Base-by-base conservation (phyloP, 2,797 vertebrate genomes). In the Trachops cirrhosus region DNA sequence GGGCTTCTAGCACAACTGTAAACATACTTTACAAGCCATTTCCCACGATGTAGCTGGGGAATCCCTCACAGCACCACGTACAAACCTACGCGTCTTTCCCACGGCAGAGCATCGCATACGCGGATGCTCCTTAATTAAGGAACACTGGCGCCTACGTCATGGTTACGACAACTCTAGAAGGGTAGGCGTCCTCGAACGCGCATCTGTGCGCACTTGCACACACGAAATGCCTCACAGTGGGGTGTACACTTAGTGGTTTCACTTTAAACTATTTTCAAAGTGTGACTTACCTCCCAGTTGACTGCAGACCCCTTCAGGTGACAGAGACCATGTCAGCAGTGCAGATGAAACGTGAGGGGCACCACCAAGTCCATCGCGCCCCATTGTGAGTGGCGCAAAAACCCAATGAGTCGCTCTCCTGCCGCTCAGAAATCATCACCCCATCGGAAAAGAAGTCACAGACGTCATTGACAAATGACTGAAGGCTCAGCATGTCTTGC, bases 61-160 rank as follows among this genome's bases (percentile, higher is more conserved):
- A 64, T 2, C 24, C 6, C 26, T 15, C 6, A 3, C 2, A 59
- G 24, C 32, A 10, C 34, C 0, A 10, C 3, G 2, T 4, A 6
- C 4, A 15, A 1, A 44, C n/a, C 16, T 16, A 52, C 18, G 12
- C 46, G 44, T 24, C 32, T 46, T 21, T 32, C 18, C 14, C 6
- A 4, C 1, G 5, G 3, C 9, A 3, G 0, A 6, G 18, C 6
- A 1, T 14, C 54, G 67, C 62, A 9, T 9, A 0, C 4, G 15
- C 10, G 26, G 22, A 52, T 10, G 7, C 9, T n/a, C 34, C 12
- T 0, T 1, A 5, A 54, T 1, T 16, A 21, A 46, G 32, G 22
- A 54, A 16, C 26, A 9, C 26, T 70, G 64, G 24, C 39, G 37
- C 26, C 59, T n/a, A 70, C 3, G 15, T 71, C 77, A 50, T 32